Conservation (phyloP, 1,140 invertebrate species). For the Dufourea novaeangliae region DNA sequence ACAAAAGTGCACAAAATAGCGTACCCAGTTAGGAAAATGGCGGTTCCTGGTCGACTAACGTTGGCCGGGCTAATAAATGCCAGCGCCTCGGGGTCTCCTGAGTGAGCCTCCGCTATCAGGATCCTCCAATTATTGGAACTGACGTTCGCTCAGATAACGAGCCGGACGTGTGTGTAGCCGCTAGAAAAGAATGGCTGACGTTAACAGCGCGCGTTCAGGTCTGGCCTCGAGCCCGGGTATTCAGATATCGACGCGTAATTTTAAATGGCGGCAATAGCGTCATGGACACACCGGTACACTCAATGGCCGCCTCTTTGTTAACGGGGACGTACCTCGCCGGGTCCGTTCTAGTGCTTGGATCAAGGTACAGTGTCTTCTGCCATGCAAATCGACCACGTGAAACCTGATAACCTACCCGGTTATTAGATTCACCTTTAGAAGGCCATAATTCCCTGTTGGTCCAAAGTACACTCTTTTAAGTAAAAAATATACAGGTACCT, state of each 20-base stretch:
- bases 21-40: not conserved
- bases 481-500: no score
- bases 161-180: not conserved
- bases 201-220: not conserved
- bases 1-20: not conserved
- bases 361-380: not conserved
- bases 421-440: not conserved
- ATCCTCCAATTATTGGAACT: slow-evolving; percentile 43
- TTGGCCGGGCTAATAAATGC: slow-evolving; percentile 33
- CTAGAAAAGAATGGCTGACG: slow-evolving; percentile 24
- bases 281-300: not conserved
- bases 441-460: no score
- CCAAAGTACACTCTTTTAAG: no score
- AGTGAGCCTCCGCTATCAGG: slow-evolving; percentile 9
- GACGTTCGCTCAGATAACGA: slow-evolving; percentile 34
- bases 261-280: not conserved
- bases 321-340: not conserved
- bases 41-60: not conserved
- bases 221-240: not conserved
- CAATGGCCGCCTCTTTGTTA: not conserved
- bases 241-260: slow-evolving; percentile 1
- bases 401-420: not conserved
- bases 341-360: no score
- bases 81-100: slow-evolving; percentile 17
- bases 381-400: not conserved